Evolutionary conservation across 2,888 invertebrate species (phyloP).

Genomic region (Polyommatus icarus): DNA sequence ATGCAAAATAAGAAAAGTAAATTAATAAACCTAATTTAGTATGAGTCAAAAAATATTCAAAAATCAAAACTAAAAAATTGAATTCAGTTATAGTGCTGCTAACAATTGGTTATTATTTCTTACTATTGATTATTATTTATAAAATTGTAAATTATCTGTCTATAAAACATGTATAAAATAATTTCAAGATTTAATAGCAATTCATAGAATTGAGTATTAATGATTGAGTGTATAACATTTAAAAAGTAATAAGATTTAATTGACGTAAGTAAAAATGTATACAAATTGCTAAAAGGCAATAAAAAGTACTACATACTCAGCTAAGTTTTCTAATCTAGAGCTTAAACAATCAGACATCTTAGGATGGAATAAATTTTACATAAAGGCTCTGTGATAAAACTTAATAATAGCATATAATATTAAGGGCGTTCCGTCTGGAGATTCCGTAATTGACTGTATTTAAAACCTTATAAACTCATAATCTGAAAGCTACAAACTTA

Average conservation of each 20-base stretch:
- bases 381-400: not conserved
- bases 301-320: not conserved
- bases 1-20: not conserved
- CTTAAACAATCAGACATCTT: conserved; percentile 16
- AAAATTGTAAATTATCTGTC: no score
- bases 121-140: no score
- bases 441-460: no score
- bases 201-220: not conserved
- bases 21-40: not conserved
- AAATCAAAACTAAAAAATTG: not conserved
- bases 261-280: not conserved
- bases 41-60: not conserved
- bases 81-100: not conserved
- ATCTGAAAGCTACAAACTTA: no score
- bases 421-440: no score
- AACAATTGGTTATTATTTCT: no score
- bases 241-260: conserved; percentile 11
- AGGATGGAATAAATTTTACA: conserved; percentile 17
- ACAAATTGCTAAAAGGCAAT: conserved; percentile 1
- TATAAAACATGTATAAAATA: not conserved
- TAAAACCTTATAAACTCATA: no score
- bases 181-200: not conserved
- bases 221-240: not conserved
- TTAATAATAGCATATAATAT: not conserved
- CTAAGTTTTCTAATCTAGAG: conserved; percentile 12